Evolutionary conservation across 1,140 invertebrate species (phyloP).

Genomic region (Heliconius hewitsoni): DNA sequence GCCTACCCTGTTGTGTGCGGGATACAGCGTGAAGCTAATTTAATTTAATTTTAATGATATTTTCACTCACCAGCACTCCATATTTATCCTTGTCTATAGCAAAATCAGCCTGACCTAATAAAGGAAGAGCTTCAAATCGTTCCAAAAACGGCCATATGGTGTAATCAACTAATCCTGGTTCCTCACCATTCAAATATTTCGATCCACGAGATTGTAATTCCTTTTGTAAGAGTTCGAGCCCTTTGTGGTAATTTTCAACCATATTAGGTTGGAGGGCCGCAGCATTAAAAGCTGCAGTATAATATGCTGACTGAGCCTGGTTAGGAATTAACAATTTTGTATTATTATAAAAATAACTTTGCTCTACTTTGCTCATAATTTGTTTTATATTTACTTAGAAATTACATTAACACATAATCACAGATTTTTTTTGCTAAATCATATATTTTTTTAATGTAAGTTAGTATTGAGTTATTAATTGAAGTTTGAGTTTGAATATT

Average conservation of each 20-base stretch:
- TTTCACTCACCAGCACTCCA: slow-evolving; percentile 59
- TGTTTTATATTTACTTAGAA: too few relatives aligned
- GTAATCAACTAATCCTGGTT: slow-evolving; percentile 89
- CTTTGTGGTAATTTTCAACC: slow-evolving; percentile 69
- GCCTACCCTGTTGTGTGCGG: too few relatives aligned
- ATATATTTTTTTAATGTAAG: too few relatives aligned
- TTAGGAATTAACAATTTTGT: slow-evolving; percentile 20
- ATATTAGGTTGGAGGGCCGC: slow-evolving; percentile 50
- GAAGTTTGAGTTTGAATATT: too few relatives aligned
- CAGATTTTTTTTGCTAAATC: too few relatives aligned
- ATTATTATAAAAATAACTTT: too few relatives aligned
- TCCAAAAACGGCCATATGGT: slow-evolving; percentile 96
- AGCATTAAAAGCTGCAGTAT: slow-evolving; percentile 69
- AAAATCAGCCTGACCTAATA: slow-evolving; percentile 83
- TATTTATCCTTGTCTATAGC: slow-evolving; percentile 74
- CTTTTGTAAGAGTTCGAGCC: slow-evolving; percentile 85
- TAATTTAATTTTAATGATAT: too few relatives aligned
- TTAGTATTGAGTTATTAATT: too few relatives aligned
- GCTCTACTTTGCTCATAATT: too few relatives aligned
- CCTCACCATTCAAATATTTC: slow-evolving; percentile 85
- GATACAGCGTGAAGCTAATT: too few relatives aligned
- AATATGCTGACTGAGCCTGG: slow-evolving; percentile 71
- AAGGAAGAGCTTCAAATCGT: slow-evolving; percentile 83
- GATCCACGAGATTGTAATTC: slow-evolving; percentile 85
- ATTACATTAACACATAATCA: too few relatives aligned